Evolutionary conservation across 1,140 invertebrate genomes (phyloP), one percentile per base, ranked within the genome.

Genomic region (Chionoecetes opilio): DNA sequence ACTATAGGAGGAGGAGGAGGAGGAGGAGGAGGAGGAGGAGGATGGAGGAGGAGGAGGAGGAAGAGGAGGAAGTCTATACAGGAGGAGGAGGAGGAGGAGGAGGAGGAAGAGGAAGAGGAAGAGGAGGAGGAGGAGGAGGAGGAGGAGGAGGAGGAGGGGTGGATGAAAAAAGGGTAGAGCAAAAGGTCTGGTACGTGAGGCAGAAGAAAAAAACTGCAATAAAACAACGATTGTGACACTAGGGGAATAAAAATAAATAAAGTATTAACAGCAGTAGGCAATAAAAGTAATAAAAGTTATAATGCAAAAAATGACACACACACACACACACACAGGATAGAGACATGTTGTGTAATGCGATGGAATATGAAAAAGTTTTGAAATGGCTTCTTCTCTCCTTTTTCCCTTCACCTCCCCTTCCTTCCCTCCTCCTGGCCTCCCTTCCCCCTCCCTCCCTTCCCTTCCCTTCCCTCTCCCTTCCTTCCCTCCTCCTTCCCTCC

Each of bases 341-440:
- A 88, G 53, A 86, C 34, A 89, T 75, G 46, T 21, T 9, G 93
- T 35, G 93, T 93, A 93, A 89, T 93, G 86, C 75, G 32, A 93
- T 93, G 93, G 85, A 93, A 93, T 93, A 82, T 21, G 46, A 89
- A 93, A 93, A 93, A 29, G 38, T 93, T 89, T 34, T 14, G 37
- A 53, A 88, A 88, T 75, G 85, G 85, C 82, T 75, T 34, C 88
- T n/a, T 53, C 88, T 46, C 38, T n/a, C 21, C n/a, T 75, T 8
- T n/a, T 26, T n/a, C n/a, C 1, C 63, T 2, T 26, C 2, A 17
- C 17, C 53, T 63, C n/a, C 0, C 63, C 21, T 21, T 75, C 63
- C 21, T 21, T n/a, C 63, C 21, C 63, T n/a, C 63, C n/a, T 26
- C 21, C 26, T 75, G 3, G 6, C 21, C n/a, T 21, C n/a, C 63